Base-by-base conservation (phyloP, 1,140 invertebrate genomes). In the Triops cancriformis region DNA sequence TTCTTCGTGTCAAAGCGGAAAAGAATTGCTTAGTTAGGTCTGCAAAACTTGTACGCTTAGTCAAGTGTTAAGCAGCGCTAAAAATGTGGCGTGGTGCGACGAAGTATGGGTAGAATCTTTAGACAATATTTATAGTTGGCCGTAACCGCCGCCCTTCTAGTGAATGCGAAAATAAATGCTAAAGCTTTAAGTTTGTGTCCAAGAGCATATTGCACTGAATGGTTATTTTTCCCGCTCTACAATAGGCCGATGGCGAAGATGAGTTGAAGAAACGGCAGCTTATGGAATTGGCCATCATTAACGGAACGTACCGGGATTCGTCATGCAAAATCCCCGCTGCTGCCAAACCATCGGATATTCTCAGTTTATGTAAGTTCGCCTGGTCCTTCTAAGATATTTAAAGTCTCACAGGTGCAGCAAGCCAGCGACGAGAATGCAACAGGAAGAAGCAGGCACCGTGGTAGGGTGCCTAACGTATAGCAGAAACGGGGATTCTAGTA, bases 211-310 rank as follows among this genome's bases (percentile, higher is more conserved):
- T 74, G 14, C 26, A 27, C 18, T 18, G 0, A n/a, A n/a, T 41
- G n/a, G 73, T 64, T 64, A 45, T 45, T 64, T 76, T 23, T 76
- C 78, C 80, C 75, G 45, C 81, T 75, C 23, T 41, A n/a, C 82
- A 85, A 89, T 91, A 99, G 96, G 96, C 96, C 79, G 97, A 99
- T 86, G 98, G 98, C 75, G 97, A 99, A 89, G 98, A 99, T 88
- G 97, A 99, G 85, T 87, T 99, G 82, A 99, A 99, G 89, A 99
- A 98, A 86, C 91, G 97, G 84, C 98, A 99, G 86, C 88, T 99
- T 75, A 99, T 99, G 97, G 98, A 99, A 87, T 88, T 99, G 84
- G 98, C 98, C 81, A 99, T 99, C 81, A 98, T 99, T 82, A 99
- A 99, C 85, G 98, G 98, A 83, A 99, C 98, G 43, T 99, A 99